Conservation (phyloP, 2,113 vertebrate species). For the Guaruba guarouba region DNA sequence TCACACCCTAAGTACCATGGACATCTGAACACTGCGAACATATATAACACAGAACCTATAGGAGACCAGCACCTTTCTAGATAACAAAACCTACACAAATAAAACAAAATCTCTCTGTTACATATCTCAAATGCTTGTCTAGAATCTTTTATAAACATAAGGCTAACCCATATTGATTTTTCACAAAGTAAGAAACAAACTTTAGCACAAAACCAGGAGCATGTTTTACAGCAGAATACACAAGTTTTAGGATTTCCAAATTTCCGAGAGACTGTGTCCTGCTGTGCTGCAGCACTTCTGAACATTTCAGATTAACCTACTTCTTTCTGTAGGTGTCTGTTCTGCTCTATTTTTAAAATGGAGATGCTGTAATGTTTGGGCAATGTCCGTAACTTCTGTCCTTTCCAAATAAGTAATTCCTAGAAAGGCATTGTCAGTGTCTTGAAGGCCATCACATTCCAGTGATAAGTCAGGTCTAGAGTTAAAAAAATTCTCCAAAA, state of each 20-base stretch:
- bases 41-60: neutral
- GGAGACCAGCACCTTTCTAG: neutral
- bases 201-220: neutral
- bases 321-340: neutral
- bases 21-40: neutral
- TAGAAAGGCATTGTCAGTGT: neutral
- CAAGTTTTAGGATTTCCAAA: accelerated
- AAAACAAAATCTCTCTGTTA: neutral
- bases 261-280: neutral
- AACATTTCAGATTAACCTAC: neutral
- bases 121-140: neutral
- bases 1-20: neutral
- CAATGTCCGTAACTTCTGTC: neutral
- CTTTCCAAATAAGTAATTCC: neutral
- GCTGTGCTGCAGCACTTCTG: neutral
- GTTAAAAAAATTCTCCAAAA: neutral
- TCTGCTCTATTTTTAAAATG: neutral
- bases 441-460: neutral
- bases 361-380: neutral
- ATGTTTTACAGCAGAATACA: neutral
- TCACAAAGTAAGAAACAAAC: neutral
- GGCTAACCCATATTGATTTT: neutral
- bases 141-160: neutral
- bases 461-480: neutral
- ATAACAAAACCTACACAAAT: neutral